Evolutionary conservation across 2,113 vertebrate genomes (phyloP), one percentile per base, ranked within the genome.

Genomic region (Takifugu bimaculatus): DNA sequence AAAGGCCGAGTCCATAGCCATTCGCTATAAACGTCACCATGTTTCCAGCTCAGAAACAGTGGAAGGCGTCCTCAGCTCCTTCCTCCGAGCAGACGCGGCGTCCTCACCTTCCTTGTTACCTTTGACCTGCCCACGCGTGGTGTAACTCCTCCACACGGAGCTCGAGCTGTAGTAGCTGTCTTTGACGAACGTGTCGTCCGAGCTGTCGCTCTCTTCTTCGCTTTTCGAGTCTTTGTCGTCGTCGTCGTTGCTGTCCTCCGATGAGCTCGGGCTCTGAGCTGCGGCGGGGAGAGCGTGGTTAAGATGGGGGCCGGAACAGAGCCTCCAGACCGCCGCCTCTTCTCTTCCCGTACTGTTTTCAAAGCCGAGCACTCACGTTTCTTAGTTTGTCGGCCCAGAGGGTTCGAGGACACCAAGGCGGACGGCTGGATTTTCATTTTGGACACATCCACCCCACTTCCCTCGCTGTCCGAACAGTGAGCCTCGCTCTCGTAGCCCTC

Each of bases 401-500:
- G 2, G 57, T 62, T 75, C 2, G 58, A 26, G 54, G 80, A 76
- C 59, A 91, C 72, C 28, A 85, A 65, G 53, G 80, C 75, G 1
- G 86, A 82, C 0, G 87, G 79, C 39, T 82, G 77, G 63, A 89
- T 75, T 60, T 91, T 91, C 12, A 91, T 83, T 32, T 83, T 78
- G n/a, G 85, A 93, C 60, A 97, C 71, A 79, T 99, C 96, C 29
- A 99, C 97, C 0, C 96, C 96, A 2, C 96, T 98, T 79, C 95
- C 97, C 72, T 98, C 96, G 0, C 96, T 97, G 57, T 91, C 91
- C 0, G 96, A 96, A 69, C 93, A 96, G 54, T 93, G 92, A 1
- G 93, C 94, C 4, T 99, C 97, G 3, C 96, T 99, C 83, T 99
- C 97, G 13, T 99, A 99, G 28, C 97, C 97, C 57, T 99, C 96